Evolutionary conservation across 2,797 vertebrate species (phyloP).

Genomic region (Anguilla anguilla): DNA sequence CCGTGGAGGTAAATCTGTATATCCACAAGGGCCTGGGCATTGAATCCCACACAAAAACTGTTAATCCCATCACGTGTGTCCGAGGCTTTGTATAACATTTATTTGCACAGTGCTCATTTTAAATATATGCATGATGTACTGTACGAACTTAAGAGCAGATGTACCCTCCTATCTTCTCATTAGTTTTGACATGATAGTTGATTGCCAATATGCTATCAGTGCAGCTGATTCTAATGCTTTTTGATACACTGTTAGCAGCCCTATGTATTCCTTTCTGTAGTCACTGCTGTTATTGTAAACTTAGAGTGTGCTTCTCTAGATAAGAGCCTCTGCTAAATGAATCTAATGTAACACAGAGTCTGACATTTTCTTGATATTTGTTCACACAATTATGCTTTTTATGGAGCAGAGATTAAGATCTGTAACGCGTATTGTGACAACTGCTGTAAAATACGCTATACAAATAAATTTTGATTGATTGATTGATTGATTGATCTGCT

Average conservation of each 20-base stretch:
- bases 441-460: too few species aligned
- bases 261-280: background rate
- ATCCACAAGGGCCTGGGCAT: background rate
- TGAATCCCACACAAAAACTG: background rate
- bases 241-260: background rate
- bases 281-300: background rate
- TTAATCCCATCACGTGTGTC: background rate
- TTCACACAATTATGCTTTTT: background rate
- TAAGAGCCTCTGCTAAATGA: background rate
- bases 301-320: background rate
- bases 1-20: background rate
- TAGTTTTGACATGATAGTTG: constrained; percentile 7
- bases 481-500: too few species aligned
- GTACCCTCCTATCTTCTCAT: background rate
- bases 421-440: too few species aligned
- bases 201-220: constrained; percentile 1
- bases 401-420: background rate
- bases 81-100: background rate
- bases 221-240: background rate
- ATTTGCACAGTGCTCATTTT: background rate
- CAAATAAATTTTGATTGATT: too few species aligned
- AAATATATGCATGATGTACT: constrained; percentile 7
- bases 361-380: background rate
- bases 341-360: background rate
- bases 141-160: background rate